Evolutionary conservation across 2,888 invertebrate genomes (phyloP).

Genomic region (Platynereis dumerilii): DNA sequence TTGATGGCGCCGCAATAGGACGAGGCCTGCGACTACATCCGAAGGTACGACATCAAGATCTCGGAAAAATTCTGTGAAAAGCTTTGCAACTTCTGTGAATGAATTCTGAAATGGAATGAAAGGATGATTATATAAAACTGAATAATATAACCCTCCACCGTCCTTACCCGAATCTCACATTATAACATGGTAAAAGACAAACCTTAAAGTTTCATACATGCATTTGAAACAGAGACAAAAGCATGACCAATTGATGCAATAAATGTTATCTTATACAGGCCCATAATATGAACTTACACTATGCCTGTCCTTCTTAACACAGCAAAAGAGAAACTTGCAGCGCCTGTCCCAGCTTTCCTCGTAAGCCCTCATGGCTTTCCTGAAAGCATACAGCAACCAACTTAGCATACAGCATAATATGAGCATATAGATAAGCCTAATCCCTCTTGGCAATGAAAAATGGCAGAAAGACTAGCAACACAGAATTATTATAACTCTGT

Average conservation of each 20-base stretch:
- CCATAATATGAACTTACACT: constrained; percentile 64
- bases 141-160: too few relatives aligned
- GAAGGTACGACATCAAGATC: constrained; percentile 86
- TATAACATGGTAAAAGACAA: too few relatives aligned
- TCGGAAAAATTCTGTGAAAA: constrained; percentile 85
- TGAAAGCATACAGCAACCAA: constrained; percentile 66
- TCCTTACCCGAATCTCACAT: too few relatives aligned
- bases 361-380: constrained; percentile 85
- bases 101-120: constrained; percentile 71
- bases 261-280: too few relatives aligned
- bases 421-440: too few relatives aligned
- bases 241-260: too few relatives aligned
- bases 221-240: too few relatives aligned
- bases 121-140: background rate
- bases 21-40: constrained; percentile 84
- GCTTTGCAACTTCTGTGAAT: constrained; percentile 81
- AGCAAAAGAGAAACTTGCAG: constrained; percentile 81
- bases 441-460: too few relatives aligned
- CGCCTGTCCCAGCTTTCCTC: constrained; percentile 88
- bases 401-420: too few relatives aligned
- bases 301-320: constrained; percentile 78
- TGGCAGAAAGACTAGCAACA: too few relatives aligned
- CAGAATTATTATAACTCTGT: too few relatives aligned
- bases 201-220: too few relatives aligned
- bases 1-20: constrained; percentile 80